phyloP scores from a whole-genome alignment of 92 coral and sea anemone genomes.

The Pocillopora meandrina region DNA sequence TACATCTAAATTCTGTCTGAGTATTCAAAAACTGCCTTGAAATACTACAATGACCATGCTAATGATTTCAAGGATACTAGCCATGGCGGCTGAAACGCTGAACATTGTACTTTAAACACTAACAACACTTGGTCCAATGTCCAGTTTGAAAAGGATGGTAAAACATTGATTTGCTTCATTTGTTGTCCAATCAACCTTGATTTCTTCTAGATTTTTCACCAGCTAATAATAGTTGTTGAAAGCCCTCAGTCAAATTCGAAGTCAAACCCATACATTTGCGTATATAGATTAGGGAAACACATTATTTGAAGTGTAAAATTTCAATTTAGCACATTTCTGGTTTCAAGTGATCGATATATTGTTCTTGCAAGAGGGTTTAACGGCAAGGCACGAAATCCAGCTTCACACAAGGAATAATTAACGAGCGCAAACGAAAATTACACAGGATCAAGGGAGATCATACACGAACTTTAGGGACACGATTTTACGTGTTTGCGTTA shows the following conservation, averaged over 20 bases:
- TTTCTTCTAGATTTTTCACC: too few species aligned
- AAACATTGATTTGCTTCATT: too few species aligned
- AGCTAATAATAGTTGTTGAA: too few species aligned
- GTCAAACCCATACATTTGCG: neutral
- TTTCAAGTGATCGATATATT: neutral
- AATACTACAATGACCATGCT: too few species aligned
- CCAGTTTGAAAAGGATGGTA: too few species aligned
- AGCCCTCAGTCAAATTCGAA: neutral
- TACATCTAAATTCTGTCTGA: too few species aligned
- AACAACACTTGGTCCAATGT: too few species aligned
- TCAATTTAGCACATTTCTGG: neutral
- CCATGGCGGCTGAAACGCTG: too few species aligned
- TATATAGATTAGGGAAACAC: neutral
- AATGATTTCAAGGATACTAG: too few species aligned
- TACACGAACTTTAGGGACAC: neutral
- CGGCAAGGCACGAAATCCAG: neutral
- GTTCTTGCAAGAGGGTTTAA: neutral
- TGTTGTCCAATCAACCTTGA: too few species aligned
- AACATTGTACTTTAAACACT: too few species aligned
- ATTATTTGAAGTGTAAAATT: neutral
- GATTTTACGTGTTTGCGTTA: neutral
- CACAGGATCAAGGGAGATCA: neutral
- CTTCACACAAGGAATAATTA: neutral
- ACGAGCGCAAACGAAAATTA: neutral
- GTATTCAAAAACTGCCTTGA: too few species aligned